Base-by-base conservation (phyloP, 30 jellyfish, hydroid and myxozoan genomes). In the Aurelia aurita region DNA sequence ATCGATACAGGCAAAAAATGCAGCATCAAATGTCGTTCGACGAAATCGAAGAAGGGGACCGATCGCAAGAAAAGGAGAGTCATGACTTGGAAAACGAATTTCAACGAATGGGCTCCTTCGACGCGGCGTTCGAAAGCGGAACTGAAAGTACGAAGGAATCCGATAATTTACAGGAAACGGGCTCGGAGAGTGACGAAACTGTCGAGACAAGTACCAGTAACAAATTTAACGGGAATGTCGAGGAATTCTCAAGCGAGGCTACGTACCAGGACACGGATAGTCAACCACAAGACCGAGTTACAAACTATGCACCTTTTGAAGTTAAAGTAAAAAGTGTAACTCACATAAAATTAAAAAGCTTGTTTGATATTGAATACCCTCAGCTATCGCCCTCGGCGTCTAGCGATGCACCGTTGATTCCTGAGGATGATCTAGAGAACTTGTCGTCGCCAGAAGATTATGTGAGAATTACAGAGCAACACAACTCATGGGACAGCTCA, bases 21-120 rank as follows among this genome's bases (percentile, higher is more conserved):
- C 87, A 83, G 35, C 83, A 71, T 55, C 93, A 83, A 46, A 32
- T 83, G 19, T 83, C 93, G 15, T 83, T 83, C 29, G 77, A 83
- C 45, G 93, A 83, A 71, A 80, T 69, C 14, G 93, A 83, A 58
- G 91, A 82, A 28, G 77, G 23, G 27, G 66, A 66, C n/a, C 12
- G 45, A 7, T 63, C 51, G 9, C 39, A n/a, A n/a, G 76, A 63
- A 5, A 31, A 7, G 12, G 31, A 55, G 14, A 55, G 12, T 55
- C 31, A 55, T 55, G 31, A 55, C 1, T 55, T 26, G 31, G 67
- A 55, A 11, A 23, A 55, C 13, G 67, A 55, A 7, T 55, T 1
- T 23, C 31, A 55, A 23, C 27, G 31, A 5, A 55, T 15, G 10
- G 31, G 27, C 31, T 55, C 67, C 27, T 15, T 7, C 51, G 51